These are phyloP conservation scores for Trachelus tabidus DNA, from an alignment of 2,888 invertebrate genomes.

Conservation along the genomic window DNA sequence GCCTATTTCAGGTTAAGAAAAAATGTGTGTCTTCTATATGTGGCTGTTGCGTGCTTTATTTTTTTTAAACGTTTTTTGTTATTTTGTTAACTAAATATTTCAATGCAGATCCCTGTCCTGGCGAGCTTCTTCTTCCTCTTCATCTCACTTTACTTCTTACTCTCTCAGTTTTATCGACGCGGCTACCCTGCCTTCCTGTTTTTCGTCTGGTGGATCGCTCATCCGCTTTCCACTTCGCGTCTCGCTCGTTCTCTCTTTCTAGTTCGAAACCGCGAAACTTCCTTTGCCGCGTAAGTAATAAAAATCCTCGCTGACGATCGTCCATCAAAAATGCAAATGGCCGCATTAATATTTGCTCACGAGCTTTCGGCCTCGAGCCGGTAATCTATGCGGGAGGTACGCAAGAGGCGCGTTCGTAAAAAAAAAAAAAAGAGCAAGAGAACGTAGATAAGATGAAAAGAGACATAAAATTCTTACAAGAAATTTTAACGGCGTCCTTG, in stretches of 20 bases:
- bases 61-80: background rate
- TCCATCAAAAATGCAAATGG: constrained; percentile 35
- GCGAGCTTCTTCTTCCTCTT: no score
- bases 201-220: background rate
- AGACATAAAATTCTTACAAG: background rate
- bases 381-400: background rate
- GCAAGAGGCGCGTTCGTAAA: background rate
- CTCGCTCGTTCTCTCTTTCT: constrained; percentile 9
- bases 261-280: background rate
- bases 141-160: background rate
- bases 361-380: background rate
- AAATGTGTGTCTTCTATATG: no score
- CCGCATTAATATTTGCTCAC: constrained; percentile 31
- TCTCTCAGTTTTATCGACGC: background rate
- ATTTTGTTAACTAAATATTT: no score
- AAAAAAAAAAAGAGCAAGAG: background rate
- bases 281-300: background rate
- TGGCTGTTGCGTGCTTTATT: background rate
- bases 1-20: background rate
- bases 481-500: background rate
- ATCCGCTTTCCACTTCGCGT: background rate
- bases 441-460: background rate
- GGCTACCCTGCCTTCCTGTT: background rate
- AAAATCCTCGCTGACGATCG: background rate
- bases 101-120: constrained; percentile 23